phyloP scores from a whole-genome alignment of 2,113 vertebrate species.

The Elachura formosa region DNA sequence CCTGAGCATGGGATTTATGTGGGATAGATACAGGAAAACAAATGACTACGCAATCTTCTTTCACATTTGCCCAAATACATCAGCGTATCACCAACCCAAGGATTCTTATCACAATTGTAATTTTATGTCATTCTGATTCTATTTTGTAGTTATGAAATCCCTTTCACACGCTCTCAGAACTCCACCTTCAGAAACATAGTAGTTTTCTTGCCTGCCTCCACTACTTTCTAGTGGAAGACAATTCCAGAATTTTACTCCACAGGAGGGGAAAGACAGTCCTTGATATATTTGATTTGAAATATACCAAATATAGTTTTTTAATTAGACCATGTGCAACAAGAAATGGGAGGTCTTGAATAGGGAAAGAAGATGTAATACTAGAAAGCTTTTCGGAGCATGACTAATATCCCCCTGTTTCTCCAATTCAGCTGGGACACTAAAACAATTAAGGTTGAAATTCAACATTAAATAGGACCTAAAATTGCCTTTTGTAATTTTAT shows the following conservation, averaged over 20 bases:
- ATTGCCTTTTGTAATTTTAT: background rate
- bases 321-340: background rate
- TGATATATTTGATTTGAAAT: background rate
- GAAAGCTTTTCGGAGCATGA: background rate
- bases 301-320: background rate
- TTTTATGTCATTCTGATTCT: background rate
- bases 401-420: background rate
- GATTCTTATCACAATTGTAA: conserved; percentile 10
- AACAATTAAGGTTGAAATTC: background rate
- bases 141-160: background rate
- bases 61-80: background rate
- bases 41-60: background rate
- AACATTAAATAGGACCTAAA: background rate
- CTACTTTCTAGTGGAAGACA: background rate
- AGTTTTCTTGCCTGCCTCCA: background rate
- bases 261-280: background rate
- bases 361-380: background rate
- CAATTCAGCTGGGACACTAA: background rate
- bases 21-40: background rate
- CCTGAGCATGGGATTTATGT: conserved; percentile 10
- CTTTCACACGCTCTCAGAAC: background rate
- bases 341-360: background rate
- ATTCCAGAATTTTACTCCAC: background rate
- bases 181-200: background rate
- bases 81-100: background rate